These are phyloP conservation scores for Lipophrys pholis DNA, from an alignment of 2,113 vertebrate species.

Conservation along the genomic window DNA sequence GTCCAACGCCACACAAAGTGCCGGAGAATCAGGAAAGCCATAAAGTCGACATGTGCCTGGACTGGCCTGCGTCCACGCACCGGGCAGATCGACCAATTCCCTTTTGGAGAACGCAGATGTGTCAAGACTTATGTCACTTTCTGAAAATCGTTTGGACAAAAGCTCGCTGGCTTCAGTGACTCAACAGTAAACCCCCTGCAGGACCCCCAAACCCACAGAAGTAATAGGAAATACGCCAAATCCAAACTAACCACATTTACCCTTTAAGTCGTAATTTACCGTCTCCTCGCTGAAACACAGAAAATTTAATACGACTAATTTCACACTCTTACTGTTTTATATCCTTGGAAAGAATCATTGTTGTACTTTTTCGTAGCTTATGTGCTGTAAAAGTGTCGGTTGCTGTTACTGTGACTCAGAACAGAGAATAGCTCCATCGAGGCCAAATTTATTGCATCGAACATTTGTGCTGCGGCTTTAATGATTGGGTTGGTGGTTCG, in stretches of 20 bases:
- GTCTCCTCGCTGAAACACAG: no score
- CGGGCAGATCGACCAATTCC: neutral
- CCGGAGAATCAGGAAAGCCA: constrained; percentile 9
- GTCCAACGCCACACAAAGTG: constrained; percentile 8
- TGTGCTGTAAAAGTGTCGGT: neutral
- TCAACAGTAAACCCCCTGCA: no score
- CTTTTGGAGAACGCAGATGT: neutral
- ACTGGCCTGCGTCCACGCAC: neutral
- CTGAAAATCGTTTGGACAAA: neutral
- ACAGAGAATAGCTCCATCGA: no score
- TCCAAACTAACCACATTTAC: neutral
- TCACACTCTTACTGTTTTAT: neutral
- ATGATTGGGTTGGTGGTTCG: no score
- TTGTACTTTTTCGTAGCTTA: neutral
- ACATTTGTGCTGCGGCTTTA: no score
- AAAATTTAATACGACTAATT: neutral
- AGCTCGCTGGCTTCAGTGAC: neutral
- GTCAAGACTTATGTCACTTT: neutral
- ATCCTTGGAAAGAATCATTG: neutral
- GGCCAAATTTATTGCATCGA: no score
- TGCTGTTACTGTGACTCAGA: no score
- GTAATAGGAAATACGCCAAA: no score
- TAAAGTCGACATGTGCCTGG: neutral
- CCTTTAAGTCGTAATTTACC: neutral
- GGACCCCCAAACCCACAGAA: no score